Evolutionary conservation across 2,888 invertebrate species (phyloP).

Genomic region (Alviniconcha strummeri): DNA sequence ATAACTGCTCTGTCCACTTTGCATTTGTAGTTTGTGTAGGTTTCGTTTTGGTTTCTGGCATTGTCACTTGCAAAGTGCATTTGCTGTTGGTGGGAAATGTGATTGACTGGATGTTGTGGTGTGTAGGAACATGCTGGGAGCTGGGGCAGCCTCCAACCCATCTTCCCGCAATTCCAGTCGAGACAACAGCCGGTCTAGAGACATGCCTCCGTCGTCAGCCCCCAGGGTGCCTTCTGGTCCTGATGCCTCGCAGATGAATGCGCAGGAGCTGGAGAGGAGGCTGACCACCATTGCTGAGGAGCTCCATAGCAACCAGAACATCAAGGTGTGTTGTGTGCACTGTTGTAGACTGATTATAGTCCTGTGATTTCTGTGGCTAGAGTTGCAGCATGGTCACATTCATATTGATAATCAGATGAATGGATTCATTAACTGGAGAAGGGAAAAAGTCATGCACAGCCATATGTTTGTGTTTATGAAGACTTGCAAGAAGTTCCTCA

Average conservation of each 20-base stretch:
- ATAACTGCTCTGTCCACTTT: no score
- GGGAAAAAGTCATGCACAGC: no score
- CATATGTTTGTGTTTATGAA: no score
- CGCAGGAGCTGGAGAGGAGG: constrained; percentile 73
- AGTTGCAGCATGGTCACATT: no score
- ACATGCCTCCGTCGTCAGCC: constrained; percentile 27
- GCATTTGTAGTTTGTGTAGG: no score
- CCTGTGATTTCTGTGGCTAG: background rate
- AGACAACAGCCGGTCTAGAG: constrained; percentile 57
- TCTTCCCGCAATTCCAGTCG: constrained; percentile 54
- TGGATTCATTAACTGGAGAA: no score
- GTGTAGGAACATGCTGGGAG: constrained; percentile 44
- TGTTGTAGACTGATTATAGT: background rate
- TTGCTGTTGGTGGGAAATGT: no score
- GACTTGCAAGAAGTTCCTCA: no score
- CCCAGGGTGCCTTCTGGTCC: constrained; percentile 25
- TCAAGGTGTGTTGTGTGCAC: constrained; percentile 71
- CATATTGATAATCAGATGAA: no score
- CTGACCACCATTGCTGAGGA: constrained; percentile 75
- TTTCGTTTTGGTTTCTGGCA: no score
- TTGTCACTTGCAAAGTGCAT: no score
- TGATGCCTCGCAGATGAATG: constrained; percentile 46
- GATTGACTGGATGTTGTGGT: no score
- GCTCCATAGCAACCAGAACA: constrained; percentile 74
- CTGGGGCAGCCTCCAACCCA: constrained; percentile 46